Evolutionary conservation across 2,113 vertebrate species (phyloP).

Genomic region (Hipposideros armiger): DNA sequence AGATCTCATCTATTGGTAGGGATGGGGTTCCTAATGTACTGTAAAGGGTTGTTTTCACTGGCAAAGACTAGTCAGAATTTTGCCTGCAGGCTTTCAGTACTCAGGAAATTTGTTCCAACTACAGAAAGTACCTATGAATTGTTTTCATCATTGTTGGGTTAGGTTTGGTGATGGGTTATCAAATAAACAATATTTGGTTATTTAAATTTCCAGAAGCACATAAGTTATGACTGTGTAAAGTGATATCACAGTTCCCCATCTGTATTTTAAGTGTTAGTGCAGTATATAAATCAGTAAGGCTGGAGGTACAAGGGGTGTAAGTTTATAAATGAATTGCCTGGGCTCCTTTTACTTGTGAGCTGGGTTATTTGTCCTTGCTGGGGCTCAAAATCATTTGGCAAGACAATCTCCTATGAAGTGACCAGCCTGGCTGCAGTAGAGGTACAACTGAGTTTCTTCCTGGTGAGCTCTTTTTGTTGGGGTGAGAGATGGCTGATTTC

Average conservation of each 20-base stretch:
- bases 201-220: conserved; percentile 34
- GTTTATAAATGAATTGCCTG: not conserved
- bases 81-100: not conserved
- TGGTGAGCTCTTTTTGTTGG: conserved; percentile 65
- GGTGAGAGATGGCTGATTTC: conserved; percentile 54
- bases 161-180: not conserved
- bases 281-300: conserved; percentile 52
- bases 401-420: conserved; percentile 76
- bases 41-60: not conserved
- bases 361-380: conserved; percentile 42
- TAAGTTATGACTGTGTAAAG: not conserved
- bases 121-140: not conserved
- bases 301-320: not conserved
- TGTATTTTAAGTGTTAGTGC: conserved; percentile 36
- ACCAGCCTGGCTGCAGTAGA: conserved; percentile 63
- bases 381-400: conserved; percentile 70
- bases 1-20: not conserved
- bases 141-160: not conserved
- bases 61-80: conserved; percentile 23
- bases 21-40: not conserved
- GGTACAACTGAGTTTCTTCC: conserved; percentile 66
- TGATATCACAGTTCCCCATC: not conserved
- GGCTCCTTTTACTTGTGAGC: conserved; percentile 32
- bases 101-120: not conserved
- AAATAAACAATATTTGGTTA: not conserved